Base-by-base conservation (phyloP, 2,888 invertebrate genomes). In the Parnassius orleans region DNA sequence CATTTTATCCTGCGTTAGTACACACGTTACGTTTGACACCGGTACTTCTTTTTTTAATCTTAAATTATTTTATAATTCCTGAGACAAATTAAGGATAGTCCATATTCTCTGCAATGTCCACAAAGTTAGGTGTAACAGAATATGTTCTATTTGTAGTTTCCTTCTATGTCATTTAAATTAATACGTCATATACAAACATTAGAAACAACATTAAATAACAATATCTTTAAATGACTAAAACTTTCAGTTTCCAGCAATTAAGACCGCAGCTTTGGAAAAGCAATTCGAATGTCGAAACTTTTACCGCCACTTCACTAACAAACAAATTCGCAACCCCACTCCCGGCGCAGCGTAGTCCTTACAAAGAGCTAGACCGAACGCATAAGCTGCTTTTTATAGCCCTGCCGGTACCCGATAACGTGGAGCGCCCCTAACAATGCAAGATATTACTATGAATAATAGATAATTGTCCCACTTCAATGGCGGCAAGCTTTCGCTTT, bases 371-470 rank as follows among this genome's bases (percentile, higher is more conserved):
- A 87, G 89, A 88, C 81, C 78, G 79, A 79, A 80, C 86, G 77
- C 90, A 88, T 90, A 90, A 91, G 90, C 90, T 90, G 80, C 81
- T 90, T 91, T 91, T 91, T 91, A 90, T 90, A 83, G 90, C 85
- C 77, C 90, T 91, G 90, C 72, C 81, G 77, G 72, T 72, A 70
- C 71, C 79, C 74, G 91, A 91, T 91, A 91, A 80, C 84, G 83
- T 77, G 58, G 63, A 69, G 75, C 77, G 72, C 75, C 78, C 76
- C 80, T 78, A 80, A 87, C 88, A 89, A 88, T 83, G 83, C 83
- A 77, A 85, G 87, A 87, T 87, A 86, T 84, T 80, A 80, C 84
- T 75, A 78, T 80, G 81, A 83, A 78, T 78, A 79, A 77, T 80
- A 83, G 87, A 88, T 89, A 88, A 88, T 88, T 89, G 88, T 86